Percentiles rank a stretch among this genome's conserved stretches.
Evolutionary conservation across 2,797 vertebrate species (phyloP).

Genomic region (Girardinus metallicus): DNA sequence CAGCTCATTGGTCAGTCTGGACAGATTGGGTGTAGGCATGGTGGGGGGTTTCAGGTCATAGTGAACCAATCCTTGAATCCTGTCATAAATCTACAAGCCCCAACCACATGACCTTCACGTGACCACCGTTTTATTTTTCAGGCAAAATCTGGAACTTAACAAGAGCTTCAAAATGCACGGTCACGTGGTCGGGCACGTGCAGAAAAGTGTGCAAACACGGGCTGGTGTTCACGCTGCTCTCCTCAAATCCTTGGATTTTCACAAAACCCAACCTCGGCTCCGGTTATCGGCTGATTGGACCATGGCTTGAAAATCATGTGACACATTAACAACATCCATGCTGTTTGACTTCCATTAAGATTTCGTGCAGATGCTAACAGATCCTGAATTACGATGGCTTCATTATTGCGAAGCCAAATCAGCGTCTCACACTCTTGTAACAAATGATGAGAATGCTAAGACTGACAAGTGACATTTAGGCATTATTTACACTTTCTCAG

Average conservation of each 20-base stretch:
- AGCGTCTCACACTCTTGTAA: constrained; percentile 60
- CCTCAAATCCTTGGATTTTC: constrained; percentile 33
- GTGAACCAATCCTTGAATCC: constrained; percentile 55
- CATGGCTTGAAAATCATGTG: constrained; percentile 74
- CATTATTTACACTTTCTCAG: constrained; percentile 53
- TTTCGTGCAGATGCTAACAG: constrained; percentile 57
- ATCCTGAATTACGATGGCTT: constrained; percentile 73
- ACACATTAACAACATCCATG: constrained; percentile 70
- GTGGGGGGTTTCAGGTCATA: constrained; percentile 46
- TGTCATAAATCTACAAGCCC: constrained; percentile 40
- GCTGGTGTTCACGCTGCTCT: constrained; percentile 7
- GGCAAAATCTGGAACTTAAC: constrained; percentile 25
- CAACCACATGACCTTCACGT: constrained; percentile 35
- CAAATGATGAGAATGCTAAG: constrained; percentile 69
- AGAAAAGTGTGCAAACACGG: not conserved
- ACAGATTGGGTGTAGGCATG: constrained; percentile 59
- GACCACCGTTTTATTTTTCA: constrained; percentile 34
- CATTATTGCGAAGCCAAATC: constrained; percentile 69
- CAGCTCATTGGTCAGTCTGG: constrained; percentile 64
- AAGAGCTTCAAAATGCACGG: constrained; percentile 5
- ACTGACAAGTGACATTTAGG: constrained; percentile 74
- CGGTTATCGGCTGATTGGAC: constrained; percentile 51
- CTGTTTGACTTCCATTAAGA: constrained; percentile 59
- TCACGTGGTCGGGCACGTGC: not conserved
- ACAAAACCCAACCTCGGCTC: constrained; percentile 48